Evolutionary conservation across 1,140 invertebrate genomes (phyloP).

Genomic region (Periplaneta americana): DNA sequence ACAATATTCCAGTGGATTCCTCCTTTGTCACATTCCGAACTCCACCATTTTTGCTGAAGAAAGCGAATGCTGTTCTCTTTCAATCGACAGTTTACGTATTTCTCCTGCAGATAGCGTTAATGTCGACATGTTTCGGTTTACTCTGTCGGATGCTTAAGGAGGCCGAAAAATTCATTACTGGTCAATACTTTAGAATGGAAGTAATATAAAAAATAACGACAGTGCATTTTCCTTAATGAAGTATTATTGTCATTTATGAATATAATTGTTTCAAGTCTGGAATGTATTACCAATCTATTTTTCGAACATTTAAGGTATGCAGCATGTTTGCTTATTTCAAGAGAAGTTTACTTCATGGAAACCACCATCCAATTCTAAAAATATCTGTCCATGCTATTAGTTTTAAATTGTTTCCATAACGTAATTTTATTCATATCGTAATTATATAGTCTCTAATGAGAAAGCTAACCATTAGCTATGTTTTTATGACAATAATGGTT

Average conservation of each 20-base stretch:
- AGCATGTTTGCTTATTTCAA: neutral
- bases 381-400: neutral
- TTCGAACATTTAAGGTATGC: neutral
- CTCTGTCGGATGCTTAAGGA: neutral
- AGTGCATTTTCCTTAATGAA: neutral
- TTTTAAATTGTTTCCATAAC: too few species aligned
- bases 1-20: neutral
- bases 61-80: neutral
- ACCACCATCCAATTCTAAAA: neutral
- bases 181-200: neutral
- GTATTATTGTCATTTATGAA: neutral
- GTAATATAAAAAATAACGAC: neutral
- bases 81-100: neutral
- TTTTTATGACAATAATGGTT: too few species aligned
- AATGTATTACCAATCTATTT: neutral
- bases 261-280: neutral
- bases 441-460: too few species aligned
- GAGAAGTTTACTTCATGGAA: neutral
- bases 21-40: neutral
- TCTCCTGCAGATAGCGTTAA: neutral
- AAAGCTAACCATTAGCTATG: too few species aligned
- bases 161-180: neutral
- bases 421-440: too few species aligned
- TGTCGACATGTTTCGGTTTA: neutral
- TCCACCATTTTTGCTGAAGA: slow-evolving; percentile 9